Base-by-base conservation (phyloP, 2,113 vertebrate genomes). In the Motacilla alba region DNA sequence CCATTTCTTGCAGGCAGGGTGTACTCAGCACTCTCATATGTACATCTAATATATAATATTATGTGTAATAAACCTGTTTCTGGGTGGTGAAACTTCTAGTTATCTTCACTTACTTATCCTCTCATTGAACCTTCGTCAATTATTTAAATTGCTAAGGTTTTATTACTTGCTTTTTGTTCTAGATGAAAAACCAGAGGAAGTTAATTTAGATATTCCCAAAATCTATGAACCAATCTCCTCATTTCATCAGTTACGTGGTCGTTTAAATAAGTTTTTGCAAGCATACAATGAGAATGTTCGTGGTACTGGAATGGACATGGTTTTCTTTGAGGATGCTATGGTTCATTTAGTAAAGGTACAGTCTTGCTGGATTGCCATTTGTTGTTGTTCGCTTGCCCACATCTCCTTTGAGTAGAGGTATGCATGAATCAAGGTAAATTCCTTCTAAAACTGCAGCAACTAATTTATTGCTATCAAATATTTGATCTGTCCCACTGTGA, bases 271-370 rank as follows among this genome's bases (percentile, higher is more conserved):
- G 96, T 99, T 99, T 96, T 96, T 99, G 59, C 97, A 97, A 91
- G 94, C 96, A 39, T 99, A 99, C 81, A 99, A 99, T 30, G 99
- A 99, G 81, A 99, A 95, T 41, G 80, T 99, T 73, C 98, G 98
- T 22, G 99, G 99, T 18, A 95, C 98, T 30, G 98, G 98, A 70
- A 98, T 99, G 98, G 99, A 99, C 89, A 96, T 99, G 98, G 99
- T 99, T 59, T 99, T 99, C 96, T 99, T 99, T 84, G 97, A 96
- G 39, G 99, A 99, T 90, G 99, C 99, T 10, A 99, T 99, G 98
- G 95, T 98, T 89, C 99, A 99, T 95, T 97, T 99, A 93, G 96
- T 99, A 80, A 99, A 99, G 99, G 99, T 99, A 98, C n/a, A 47
- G 43, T 74, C n/a, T 90, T 75, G 28, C 14, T 75, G 31, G 37